Percentiles rank a stretch among this genome's conserved stretches.
These are phyloP conservation scores for Macropis europaea DNA, from an alignment of 2,888 invertebrate species.

Conservation along the genomic window DNA sequence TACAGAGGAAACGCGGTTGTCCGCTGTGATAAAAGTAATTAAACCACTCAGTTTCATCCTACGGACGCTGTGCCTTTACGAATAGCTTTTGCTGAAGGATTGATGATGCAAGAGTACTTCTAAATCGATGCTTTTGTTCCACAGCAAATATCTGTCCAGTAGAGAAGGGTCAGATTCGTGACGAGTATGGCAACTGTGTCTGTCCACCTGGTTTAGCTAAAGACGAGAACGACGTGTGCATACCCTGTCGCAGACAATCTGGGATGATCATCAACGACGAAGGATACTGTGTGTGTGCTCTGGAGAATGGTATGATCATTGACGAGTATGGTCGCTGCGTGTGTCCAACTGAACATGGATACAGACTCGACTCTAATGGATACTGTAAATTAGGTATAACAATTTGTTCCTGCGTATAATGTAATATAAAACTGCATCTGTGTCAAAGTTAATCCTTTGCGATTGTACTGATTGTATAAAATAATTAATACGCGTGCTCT, in stretches of 20 bases:
- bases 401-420: too few species aligned
- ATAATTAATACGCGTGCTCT: constrained; percentile 7
- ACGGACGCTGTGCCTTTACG: neutral
- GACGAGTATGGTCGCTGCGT: constrained; percentile 90
- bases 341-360: constrained; percentile 86
- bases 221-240: constrained; percentile 89
- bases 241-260: constrained; percentile 86
- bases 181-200: constrained; percentile 85
- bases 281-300: constrained; percentile 91
- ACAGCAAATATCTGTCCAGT: constrained; percentile 83
- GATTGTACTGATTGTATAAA: neutral
- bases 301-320: constrained; percentile 88
- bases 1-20: constrained; percentile 93
- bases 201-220: constrained; percentile 90
- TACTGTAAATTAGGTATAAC: constrained; percentile 82
- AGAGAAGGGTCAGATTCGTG: constrained; percentile 86
- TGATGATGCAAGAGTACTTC: neutral
- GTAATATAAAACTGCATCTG: too few species aligned
- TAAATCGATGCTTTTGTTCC: constrained; percentile 55
- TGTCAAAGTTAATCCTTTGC: neutral
- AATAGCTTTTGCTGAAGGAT: neutral
- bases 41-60: neutral
- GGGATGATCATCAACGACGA: constrained; percentile 89
- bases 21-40: constrained; percentile 90
- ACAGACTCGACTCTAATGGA: constrained; percentile 83